These are phyloP conservation scores for Cromileptes altivelis DNA, from an alignment of 2,113 vertebrate species.

Conservation along the genomic window DNA sequence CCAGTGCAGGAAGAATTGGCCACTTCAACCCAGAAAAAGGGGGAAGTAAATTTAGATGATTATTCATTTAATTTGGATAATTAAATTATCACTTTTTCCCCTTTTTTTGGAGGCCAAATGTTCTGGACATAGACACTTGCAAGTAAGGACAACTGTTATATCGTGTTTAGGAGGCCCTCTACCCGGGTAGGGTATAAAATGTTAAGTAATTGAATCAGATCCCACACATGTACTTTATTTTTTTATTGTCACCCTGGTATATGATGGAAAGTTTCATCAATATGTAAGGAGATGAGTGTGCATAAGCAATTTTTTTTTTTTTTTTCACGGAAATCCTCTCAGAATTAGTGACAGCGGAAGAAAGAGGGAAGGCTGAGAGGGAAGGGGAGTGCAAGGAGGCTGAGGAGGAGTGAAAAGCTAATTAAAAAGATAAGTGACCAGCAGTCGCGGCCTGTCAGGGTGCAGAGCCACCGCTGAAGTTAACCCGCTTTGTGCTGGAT, in stretches of 20 bases:
- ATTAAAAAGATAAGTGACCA: conserved; percentile 85
- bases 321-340: conserved; percentile 23
- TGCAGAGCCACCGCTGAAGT: conserved; percentile 63
- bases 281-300: conserved; percentile 47
- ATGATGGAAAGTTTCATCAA: conserved; percentile 25
- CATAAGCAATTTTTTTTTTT: conserved; percentile 29
- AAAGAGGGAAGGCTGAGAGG: conserved; percentile 33
- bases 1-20: not conserved
- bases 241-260: conserved; percentile 1
- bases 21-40: not conserved
- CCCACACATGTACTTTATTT: not conserved
- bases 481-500: conserved; percentile 76
- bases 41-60: too few relatives aligned
- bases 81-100: too few relatives aligned
- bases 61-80: not conserved
- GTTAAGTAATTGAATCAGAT: conserved; percentile 1
- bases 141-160: not conserved
- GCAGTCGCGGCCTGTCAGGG: conserved; percentile 77
- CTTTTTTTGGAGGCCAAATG: not conserved
- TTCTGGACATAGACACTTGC: not conserved
- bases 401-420: conserved; percentile 79
- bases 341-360: conserved; percentile 64
- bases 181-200: not conserved
- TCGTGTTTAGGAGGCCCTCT: not conserved
- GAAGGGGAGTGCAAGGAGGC: conserved; percentile 34